phyloP scores from a whole-genome alignment of 2,888 invertebrate genomes.

The Halictus ligatus region DNA sequence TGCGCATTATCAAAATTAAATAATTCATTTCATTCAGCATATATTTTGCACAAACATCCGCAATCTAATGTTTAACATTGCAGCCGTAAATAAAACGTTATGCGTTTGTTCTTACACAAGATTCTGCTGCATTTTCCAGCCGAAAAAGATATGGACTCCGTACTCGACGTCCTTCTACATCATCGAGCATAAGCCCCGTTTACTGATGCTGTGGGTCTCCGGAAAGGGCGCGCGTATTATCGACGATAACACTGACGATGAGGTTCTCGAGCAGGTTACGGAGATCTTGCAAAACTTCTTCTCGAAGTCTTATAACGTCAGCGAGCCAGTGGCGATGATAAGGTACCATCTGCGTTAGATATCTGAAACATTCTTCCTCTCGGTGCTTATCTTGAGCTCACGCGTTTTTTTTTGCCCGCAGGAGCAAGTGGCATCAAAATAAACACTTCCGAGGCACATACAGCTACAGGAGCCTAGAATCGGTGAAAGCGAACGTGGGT shows the following conservation, averaged over 20 bases:
- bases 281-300: constrained; percentile 85
- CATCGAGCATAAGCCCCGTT: constrained; percentile 87
- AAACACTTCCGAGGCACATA: constrained; percentile 90
- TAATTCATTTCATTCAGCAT: too few species aligned
- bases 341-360: constrained; percentile 82
- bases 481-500: constrained; percentile 84
- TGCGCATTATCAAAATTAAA: not conserved
- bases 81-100: too few species aligned
- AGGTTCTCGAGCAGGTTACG: constrained; percentile 85
- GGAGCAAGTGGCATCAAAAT: constrained; percentile 89
- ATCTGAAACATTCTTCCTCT: not conserved
- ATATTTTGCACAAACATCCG: not conserved
- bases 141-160: constrained; percentile 87
- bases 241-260: constrained; percentile 86
- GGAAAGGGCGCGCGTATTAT: constrained; percentile 87
- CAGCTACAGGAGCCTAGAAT: constrained; percentile 86
- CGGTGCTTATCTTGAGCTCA: not conserved
- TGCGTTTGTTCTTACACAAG: not conserved
- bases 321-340: constrained; percentile 84
- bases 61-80: too few species aligned
- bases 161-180: constrained; percentile 87
- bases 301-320: constrained; percentile 84
- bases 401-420: constrained; percentile 75
- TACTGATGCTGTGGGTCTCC: constrained; percentile 88
- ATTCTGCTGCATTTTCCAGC: constrained; percentile 48